A percentile compares a stretch with the other conserved stretches of the same genome.
Evolutionary conservation across 2,113 vertebrate species (phyloP).

Genomic region (Ptychochromis oligacanthus): DNA sequence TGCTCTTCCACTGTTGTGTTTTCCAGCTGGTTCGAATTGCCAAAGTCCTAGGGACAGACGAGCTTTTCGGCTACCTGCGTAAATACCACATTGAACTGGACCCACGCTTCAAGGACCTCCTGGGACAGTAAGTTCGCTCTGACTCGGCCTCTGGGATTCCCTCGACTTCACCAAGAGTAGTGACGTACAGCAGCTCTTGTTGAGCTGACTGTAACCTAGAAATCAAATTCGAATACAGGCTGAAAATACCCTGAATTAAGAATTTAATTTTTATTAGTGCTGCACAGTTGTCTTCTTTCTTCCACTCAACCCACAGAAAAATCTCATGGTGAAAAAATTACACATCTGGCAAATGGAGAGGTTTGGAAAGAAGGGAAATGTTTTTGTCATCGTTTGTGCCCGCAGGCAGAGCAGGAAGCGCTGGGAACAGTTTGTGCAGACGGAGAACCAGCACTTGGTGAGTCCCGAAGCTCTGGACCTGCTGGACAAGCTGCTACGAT

Average conservation of each 20-base stretch:
- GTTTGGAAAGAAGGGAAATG: not conserved
- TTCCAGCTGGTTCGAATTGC: slow-evolving; percentile 95
- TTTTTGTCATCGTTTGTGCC: not conserved
- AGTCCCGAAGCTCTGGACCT: slow-evolving; percentile 95
- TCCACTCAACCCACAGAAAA: too few relatives aligned
- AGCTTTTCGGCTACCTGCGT: slow-evolving; percentile 95
- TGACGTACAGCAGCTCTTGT: too few relatives aligned
- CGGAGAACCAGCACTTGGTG: slow-evolving; percentile 96
- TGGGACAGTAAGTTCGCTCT: slow-evolving; percentile 91
- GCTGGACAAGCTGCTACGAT: slow-evolving; percentile 97
- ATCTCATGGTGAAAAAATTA: not conserved
- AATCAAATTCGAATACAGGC: too few relatives aligned
- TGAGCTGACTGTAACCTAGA: too few relatives aligned
- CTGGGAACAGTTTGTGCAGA: slow-evolving; percentile 99
- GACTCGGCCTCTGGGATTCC: accelerated
- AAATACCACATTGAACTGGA: slow-evolving; percentile 99
- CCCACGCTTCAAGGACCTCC: slow-evolving; percentile 96
- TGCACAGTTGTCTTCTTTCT: too few relatives aligned
- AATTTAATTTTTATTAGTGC: too few relatives aligned
- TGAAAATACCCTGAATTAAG: too few relatives aligned
- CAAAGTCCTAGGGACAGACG: slow-evolving; percentile 97
- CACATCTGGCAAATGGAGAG: not conserved
- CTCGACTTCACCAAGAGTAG: too few relatives aligned
- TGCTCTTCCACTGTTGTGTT: slow-evolving; percentile 48
- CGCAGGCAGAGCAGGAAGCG: slow-evolving; percentile 94